A percentile compares a stretch with the other conserved stretches of the same genome.
Evolutionary conservation across 2,888 invertebrate genomes (phyloP).

Genomic region (Alloscopus bannaensis): DNA sequence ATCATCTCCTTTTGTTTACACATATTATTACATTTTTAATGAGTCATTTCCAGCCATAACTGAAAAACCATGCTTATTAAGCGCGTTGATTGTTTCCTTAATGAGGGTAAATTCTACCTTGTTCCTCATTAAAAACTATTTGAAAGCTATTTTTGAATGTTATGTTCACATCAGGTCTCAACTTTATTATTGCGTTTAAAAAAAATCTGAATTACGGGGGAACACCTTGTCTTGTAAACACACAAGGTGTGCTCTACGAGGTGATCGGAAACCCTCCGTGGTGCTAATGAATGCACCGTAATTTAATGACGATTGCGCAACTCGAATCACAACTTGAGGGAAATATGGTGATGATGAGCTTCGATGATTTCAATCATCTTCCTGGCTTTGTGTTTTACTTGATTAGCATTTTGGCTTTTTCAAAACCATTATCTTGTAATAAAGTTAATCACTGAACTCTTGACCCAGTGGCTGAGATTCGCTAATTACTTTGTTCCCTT

Average conservation of each 20-base stretch:
- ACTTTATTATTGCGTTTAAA: conserved; percentile 13
- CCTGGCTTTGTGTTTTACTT: conserved; percentile 51
- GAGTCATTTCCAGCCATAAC: conserved; percentile 51
- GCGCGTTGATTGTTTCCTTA: conserved; percentile 55
- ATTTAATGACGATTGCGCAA: conserved; percentile 27
- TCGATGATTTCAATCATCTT: conserved; percentile 49
- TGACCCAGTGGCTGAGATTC: conserved; percentile 41
- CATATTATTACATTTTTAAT: conserved; percentile 56
- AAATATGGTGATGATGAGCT: conserved; percentile 5
- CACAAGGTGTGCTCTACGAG: neutral
- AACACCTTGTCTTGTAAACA: neutral
- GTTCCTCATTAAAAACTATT: conserved; percentile 55
- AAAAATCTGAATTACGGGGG: neutral
- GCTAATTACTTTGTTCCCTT: conserved; percentile 10
- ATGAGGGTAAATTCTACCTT: conserved; percentile 54
- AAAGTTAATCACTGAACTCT: conserved; percentile 32
- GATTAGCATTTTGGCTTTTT: conserved; percentile 36
- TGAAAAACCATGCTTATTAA: conserved; percentile 52
- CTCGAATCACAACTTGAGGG: neutral
- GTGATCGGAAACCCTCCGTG: neutral
- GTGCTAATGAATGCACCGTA: conserved; percentile 20
- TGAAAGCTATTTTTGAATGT: conserved; percentile 32
- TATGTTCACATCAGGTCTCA: conserved; percentile 16
- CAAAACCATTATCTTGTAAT: conserved; percentile 25
- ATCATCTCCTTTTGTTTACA: conserved; percentile 53